A percentile compares a stretch with the other conserved stretches of the same genome.
Conservation (phyloP, 2,888 invertebrate genomes). For the Chalcosyrphus nemorum region DNA sequence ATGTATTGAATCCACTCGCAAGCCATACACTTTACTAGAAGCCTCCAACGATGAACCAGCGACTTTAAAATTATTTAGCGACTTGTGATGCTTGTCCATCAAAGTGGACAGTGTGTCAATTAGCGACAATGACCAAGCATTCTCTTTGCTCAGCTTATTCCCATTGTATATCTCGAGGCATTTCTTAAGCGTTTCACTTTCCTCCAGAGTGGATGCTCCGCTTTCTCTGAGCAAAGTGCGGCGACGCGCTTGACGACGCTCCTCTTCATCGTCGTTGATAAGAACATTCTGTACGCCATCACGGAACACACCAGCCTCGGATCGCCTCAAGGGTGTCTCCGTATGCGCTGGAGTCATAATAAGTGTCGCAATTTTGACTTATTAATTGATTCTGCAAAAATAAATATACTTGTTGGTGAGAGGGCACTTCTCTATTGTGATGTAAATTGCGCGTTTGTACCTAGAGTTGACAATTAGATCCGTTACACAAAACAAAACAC, state of each 20-base stretch:
- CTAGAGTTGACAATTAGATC: constrained; percentile 10
- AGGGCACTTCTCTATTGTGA: not conserved
- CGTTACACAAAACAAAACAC: constrained; percentile 34
- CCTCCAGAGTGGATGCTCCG: constrained; percentile 76
- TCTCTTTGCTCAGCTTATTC: constrained; percentile 94
- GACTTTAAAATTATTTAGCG: constrained; percentile 89
- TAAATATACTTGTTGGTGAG: not conserved
- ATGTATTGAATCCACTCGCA: constrained; percentile 93
- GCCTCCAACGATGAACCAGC: constrained; percentile 94
- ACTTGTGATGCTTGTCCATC: constrained; percentile 87
- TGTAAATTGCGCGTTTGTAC: constrained; percentile 18
- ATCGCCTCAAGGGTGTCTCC: constrained; percentile 79
- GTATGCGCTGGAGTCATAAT: constrained; percentile 79
- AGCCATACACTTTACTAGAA: constrained; percentile 93
- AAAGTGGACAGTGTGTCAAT: constrained; percentile 93
- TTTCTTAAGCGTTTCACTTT: constrained; percentile 88
- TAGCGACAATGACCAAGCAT: constrained; percentile 93
- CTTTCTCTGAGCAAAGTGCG: constrained; percentile 75
- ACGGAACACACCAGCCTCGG: constrained; percentile 77
- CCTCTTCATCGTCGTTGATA: constrained; percentile 85
- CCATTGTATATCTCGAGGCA: constrained; percentile 91
- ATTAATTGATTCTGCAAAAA: constrained; percentile 1
- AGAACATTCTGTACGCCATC: constrained; percentile 75
- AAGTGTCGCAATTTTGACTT: constrained; percentile 63
- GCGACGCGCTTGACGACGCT: constrained; percentile 82